Evolutionary conservation across 2,888 invertebrate genomes (phyloP).

Genomic region (Leistus spinibarbis): DNA sequence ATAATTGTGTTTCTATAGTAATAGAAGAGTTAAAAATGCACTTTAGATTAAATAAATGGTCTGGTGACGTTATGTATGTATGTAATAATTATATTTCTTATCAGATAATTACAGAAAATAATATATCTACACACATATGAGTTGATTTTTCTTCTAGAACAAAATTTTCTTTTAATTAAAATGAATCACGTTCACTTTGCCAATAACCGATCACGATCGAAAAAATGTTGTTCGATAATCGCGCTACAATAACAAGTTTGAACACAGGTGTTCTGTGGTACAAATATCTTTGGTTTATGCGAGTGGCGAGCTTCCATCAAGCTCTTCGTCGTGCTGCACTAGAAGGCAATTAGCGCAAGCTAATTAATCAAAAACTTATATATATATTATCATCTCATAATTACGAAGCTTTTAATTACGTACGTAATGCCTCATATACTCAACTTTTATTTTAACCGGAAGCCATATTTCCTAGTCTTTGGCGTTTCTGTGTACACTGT

Average conservation of each 20-base stretch:
- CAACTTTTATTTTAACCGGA: constrained; percentile 25
- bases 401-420: constrained; percentile 34
- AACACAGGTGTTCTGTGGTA: background rate
- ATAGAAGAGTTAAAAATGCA: too few relatives aligned
- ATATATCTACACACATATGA: background rate
- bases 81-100: background rate
- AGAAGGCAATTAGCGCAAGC: background rate
- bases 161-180: background rate
- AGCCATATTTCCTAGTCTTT: constrained; percentile 12
- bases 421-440: constrained; percentile 24
- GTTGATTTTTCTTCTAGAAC: background rate
- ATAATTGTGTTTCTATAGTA: too few relatives aligned
- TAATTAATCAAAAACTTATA: background rate
- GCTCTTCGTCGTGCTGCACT: background rate
- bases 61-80: too few relatives aligned
- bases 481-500: too few relatives aligned
- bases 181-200: background rate
- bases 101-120: background rate
- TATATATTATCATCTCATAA: constrained; percentile 6
- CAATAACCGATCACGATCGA: background rate
- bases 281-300: too few relatives aligned
- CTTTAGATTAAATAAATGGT: too few relatives aligned
- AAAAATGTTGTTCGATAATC: background rate
- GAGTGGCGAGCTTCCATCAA: background rate
- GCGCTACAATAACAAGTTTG: background rate